These are phyloP conservation scores for Matsumurasca onukii DNA, from an alignment of 1,140 invertebrate species.

Conservation along the genomic window DNA sequence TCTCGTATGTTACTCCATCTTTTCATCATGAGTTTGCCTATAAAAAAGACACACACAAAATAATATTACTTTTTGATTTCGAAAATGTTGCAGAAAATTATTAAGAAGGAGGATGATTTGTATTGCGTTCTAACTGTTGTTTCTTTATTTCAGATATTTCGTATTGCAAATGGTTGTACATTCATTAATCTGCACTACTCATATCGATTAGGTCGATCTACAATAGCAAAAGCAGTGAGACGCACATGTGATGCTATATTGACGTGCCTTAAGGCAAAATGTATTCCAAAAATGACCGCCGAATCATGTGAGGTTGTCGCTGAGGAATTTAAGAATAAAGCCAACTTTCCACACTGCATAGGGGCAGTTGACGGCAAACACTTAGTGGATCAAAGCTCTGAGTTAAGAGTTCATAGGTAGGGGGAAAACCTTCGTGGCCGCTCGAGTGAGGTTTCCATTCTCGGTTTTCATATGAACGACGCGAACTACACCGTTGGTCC, in stretches of 20 bases:
- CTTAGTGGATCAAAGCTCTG: slow-evolving; percentile 43
- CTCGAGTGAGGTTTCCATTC: too few relatives aligned
- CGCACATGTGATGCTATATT: neutral
- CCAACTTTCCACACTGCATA: slow-evolving; percentile 49
- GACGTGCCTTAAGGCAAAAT: neutral
- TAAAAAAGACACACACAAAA: neutral
- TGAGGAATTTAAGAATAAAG: slow-evolving; percentile 41
- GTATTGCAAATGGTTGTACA: too few relatives aligned
- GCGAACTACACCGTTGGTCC: too few relatives aligned
- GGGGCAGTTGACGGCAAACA: too few relatives aligned
- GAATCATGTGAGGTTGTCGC: slow-evolving; percentile 41
- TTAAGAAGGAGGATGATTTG: too few relatives aligned
- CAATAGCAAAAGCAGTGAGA: neutral
- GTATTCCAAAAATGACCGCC: slow-evolving; percentile 1
- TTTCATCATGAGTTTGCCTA: neutral
- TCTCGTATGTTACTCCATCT: neutral
- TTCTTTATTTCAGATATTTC: too few relatives aligned
- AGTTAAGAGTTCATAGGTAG: too few relatives aligned
- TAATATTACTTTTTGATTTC: neutral
- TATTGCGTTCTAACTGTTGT: too few relatives aligned
- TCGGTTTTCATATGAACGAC: too few relatives aligned
- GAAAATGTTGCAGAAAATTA: too few relatives aligned
- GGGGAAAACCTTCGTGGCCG: too few relatives aligned
- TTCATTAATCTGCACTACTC: slow-evolving; percentile 1
- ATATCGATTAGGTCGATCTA: neutral